A percentile compares a stretch with the other conserved stretches of the same genome.
Evolutionary conservation across 2,888 invertebrate genomes (phyloP).

Genomic region (Hymenopus coronatus): DNA sequence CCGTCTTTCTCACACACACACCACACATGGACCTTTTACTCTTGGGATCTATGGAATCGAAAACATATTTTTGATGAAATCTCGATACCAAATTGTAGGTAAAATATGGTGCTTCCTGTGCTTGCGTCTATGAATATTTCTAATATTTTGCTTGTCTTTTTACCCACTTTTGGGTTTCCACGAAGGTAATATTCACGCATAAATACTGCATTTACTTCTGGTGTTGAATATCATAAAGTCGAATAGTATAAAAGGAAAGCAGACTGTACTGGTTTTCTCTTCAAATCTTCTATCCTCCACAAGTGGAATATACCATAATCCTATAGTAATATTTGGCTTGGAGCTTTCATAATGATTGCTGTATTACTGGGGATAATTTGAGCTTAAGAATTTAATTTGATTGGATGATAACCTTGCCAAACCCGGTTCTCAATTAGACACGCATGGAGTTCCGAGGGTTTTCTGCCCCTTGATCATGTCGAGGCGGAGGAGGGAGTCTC

Average conservation of each 20-base stretch:
- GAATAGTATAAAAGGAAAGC: not conserved
- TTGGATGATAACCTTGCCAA: not conserved
- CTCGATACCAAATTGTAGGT: too few relatives aligned
- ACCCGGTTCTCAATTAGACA: not conserved
- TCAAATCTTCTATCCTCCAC: not conserved
- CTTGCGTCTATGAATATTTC: too few relatives aligned
- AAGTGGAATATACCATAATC: not conserved
- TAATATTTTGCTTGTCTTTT: too few relatives aligned
- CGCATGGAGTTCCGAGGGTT: not conserved
- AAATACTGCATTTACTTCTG: too few relatives aligned
- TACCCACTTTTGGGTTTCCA: too few relatives aligned
- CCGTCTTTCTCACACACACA: too few relatives aligned
- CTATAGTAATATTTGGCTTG: not conserved
- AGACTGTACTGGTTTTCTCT: not conserved
- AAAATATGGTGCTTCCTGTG: too few relatives aligned
- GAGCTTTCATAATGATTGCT: not conserved
- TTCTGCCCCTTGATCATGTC: not conserved
- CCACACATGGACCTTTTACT: too few relatives aligned
- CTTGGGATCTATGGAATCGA: too few relatives aligned
- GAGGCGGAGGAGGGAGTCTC: not conserved
- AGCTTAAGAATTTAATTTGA: not conserved
- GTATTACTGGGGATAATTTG: not conserved
- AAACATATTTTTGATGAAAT: too few relatives aligned
- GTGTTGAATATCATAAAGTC: too few relatives aligned
- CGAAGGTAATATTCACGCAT: too few relatives aligned